These are phyloP conservation scores for Microcebus ravelobensis DNA, from an alignment of 2,113 vertebrate genomes.

Conservation along the genomic window DNA sequence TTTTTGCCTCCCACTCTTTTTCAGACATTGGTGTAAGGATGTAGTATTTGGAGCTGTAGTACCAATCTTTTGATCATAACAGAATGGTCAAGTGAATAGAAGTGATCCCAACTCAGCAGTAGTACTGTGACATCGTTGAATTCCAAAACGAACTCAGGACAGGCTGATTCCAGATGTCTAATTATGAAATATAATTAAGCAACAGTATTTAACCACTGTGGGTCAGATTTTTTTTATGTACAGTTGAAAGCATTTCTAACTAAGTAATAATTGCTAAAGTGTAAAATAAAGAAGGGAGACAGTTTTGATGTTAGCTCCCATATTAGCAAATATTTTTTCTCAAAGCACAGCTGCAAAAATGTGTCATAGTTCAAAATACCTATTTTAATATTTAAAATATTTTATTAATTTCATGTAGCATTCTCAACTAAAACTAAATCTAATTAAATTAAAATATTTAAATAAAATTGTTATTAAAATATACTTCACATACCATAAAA, in stretches of 20 bases:
- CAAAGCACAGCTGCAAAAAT: background rate
- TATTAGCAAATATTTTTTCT: background rate
- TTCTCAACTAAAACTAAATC: background rate
- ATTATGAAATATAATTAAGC: conserved; percentile 22
- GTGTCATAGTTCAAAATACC: background rate
- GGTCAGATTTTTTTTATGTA: background rate
- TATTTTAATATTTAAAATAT: background rate
- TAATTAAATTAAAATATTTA: background rate
- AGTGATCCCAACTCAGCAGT: background rate
- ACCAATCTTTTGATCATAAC: background rate
- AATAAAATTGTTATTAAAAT: background rate
- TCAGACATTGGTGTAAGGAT: background rate
- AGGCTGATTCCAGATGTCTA: background rate
- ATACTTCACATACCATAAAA: background rate
- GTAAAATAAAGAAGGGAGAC: background rate
- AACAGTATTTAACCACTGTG: background rate
- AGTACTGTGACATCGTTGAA: background rate
- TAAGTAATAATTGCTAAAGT: background rate
- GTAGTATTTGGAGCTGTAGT: background rate
- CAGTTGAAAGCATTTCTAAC: background rate
- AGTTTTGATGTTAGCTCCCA: background rate
- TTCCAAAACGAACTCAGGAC: background rate
- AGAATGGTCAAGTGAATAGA: background rate
- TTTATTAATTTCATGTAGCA: conserved; percentile 10
- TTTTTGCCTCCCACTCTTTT: background rate